These are phyloP conservation scores for Bos javanicus DNA, from an alignment of 2,113 vertebrate species.

Conservation along the genomic window DNA sequence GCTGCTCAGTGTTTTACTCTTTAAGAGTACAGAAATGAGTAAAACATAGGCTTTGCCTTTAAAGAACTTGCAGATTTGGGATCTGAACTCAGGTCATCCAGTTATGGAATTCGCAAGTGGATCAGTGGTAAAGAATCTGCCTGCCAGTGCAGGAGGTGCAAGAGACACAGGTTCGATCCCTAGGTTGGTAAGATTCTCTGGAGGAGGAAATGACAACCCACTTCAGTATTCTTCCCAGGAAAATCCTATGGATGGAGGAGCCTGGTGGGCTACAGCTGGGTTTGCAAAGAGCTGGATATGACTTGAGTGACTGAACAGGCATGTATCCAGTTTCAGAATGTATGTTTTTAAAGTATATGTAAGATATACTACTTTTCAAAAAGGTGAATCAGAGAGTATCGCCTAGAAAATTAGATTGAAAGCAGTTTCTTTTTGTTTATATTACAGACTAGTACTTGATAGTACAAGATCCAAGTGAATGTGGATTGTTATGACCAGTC, in stretches of 20 bases:
- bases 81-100: background rate
- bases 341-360: background rate
- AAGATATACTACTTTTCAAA: background rate
- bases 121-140: background rate
- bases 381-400: background rate
- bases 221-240: background rate
- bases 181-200: background rate
- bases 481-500: background rate
- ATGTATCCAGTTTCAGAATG: background rate
- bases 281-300: background rate
- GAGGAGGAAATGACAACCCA: background rate
- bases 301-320: background rate
- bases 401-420: conserved; percentile 1
- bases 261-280: background rate
- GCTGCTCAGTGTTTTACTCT: background rate
- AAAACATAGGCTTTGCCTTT: background rate
- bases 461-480: background rate
- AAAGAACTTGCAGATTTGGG: background rate
- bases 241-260: background rate
- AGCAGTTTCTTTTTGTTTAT: background rate
- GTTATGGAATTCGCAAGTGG: background rate
- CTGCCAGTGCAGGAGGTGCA: background rate
- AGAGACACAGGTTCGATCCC: background rate
- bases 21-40: background rate
- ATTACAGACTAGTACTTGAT: background rate